Evolutionary conservation across 2,113 vertebrate species (phyloP), one percentile per base, ranked within the genome.

Genomic region (Misgurnus anguillicaudatus): DNA sequence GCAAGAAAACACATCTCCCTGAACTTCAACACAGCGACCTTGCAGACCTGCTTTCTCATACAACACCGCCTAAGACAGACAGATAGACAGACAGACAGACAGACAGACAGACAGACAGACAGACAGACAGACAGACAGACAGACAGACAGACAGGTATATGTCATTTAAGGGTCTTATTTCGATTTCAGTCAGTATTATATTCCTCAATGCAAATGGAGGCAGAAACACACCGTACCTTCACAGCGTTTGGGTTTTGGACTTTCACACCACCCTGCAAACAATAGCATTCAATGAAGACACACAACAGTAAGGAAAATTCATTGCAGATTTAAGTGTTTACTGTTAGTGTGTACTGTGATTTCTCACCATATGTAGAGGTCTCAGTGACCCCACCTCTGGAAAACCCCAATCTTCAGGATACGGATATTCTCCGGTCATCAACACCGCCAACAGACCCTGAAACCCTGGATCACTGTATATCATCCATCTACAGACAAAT

Each of bases 381-480:
- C 91, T 89, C 66, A 98, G 90, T 57, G 97, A 98, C 78, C 95
- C 94, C 4, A 98, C 93, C 72, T 93, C 95, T 2, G 91, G 85
- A 62, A 95, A 97, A 55, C 94, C 93, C 96, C 96, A 98, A 80
- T 93, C 87, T n/a, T 95, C 93, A 19, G 96, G 90, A 64, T 93
- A 87, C 13, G 96, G 94, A 85, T 97, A 98, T 84, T 91, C 94
- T 42, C 96, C 96, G 6, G 87, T 86, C 79, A 97, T 95, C 87
- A 98, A 84, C 81, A 98, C 91, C 55, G 94, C 90, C 38, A 96
- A 85, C 38, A 94, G 79, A 42, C 97, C 96, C 81, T 96, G 91
- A 82, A 95, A 97, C 42, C 94, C 95, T 11, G 95, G 93, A 62
- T 98, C 95, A 90, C 96, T 96, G 87, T 94, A 98, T 82, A 98